phyloP scores from a whole-genome alignment of 2,797 vertebrate genomes.

The Chromis chromis region DNA sequence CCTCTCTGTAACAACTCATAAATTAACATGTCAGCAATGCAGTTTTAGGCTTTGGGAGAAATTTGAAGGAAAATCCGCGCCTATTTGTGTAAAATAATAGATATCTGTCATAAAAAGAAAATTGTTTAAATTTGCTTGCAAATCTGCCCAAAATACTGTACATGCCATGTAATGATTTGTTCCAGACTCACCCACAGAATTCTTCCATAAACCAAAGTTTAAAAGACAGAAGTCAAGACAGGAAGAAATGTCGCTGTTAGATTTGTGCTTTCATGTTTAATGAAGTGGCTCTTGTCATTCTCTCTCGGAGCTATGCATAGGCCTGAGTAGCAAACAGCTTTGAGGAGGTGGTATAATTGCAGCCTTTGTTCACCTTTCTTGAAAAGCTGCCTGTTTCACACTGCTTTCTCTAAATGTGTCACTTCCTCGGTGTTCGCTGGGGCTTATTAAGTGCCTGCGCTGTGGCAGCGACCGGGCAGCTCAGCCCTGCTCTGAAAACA shows the following conservation, averaged over 20 bases:
- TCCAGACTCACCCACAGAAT: constrained; percentile 7
- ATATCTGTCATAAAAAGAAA: constrained; percentile 13
- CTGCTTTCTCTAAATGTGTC: constrained; percentile 45
- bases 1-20: constrained; percentile 4
- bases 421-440: constrained; percentile 45
- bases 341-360: constrained; percentile 56
- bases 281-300: constrained; percentile 44
- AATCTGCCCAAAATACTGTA: neutral
- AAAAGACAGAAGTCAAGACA: constrained; percentile 7
- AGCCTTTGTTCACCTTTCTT: constrained; percentile 57
- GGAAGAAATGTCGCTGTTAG: constrained; percentile 15
- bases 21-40: constrained; percentile 13
- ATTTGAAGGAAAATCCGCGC: constrained; percentile 1
- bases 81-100: neutral
- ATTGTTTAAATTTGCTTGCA: neutral
- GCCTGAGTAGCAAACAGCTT: constrained; percentile 48
- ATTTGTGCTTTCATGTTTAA: constrained; percentile 46
- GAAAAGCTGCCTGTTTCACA: constrained; percentile 54
- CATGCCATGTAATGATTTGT: constrained; percentile 10
- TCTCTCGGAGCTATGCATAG: constrained; percentile 25
- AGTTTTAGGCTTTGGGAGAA: neutral
- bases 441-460: constrained; percentile 53
- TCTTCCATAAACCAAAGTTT: neutral
- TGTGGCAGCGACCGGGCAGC: constrained; percentile 46
- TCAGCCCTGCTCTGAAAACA: constrained; percentile 52